Base-by-base conservation (phyloP, 2,797 vertebrate genomes). In the Gymnodraco acuticeps region DNA sequence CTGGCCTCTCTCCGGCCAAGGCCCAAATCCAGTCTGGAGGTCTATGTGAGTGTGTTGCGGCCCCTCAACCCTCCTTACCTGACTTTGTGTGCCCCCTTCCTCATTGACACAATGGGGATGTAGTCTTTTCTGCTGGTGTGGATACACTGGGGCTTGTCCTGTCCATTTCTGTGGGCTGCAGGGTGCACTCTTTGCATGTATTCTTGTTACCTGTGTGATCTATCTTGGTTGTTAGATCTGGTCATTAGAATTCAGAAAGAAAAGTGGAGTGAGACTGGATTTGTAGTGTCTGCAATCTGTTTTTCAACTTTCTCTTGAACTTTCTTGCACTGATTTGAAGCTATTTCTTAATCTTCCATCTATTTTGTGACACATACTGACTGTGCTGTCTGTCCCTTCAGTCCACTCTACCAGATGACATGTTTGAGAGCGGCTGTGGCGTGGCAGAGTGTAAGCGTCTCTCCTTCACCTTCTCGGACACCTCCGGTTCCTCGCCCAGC, bases 21-120 rank as follows among this genome's bases (percentile, higher is more conserved):
- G 91, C 96, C 97, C 91, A 96, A 95, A 93, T 95, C 96, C 95
- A 97, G 95, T 94, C 96, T 96, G 95, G 96, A 97, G 95, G 95
- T 96, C 87, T 98, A 97, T 94, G 98, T 99, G 98, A 99, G 98
- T 98, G 94, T 93, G 94, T 86, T 20, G 75, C 87, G 82, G 65
- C 73, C 73, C 85, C 67, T 46, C 31, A 13, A 75, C 71, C 77
- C 75, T 67, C 62, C 65, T 78, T 62, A 73, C 54, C 67, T 48
- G 46, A 78, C 46, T 69, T 60, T 80, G 70, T 88, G 83, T 86
- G 80, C 31, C 58, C 42, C 50, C 50, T 77, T n/a, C 74, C 51
- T 73, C 59, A 10, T 2, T 47, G 54, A 78, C 66, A 58, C 55
- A 48, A 52, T 31, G 54, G 68, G 64, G 76, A 64, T 70, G 42